Conservation (phyloP, 1,140 invertebrate species). For the Drosophila nasuta region DNA sequence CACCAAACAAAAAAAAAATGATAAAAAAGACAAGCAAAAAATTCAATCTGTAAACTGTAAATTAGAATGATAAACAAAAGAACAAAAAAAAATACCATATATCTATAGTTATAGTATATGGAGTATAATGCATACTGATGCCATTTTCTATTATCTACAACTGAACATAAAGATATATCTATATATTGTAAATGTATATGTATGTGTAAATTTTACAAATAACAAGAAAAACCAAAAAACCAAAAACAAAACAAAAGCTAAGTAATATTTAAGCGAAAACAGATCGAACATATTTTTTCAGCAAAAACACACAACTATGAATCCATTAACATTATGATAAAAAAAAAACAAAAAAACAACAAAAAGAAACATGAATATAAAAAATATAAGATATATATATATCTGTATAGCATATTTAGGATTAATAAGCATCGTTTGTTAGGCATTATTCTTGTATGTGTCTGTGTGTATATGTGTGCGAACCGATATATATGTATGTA, state of each 20-base stretch:
- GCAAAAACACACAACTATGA: conserved; percentile 55
- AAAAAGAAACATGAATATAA: conserved; percentile 21
- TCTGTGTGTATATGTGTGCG: conserved; percentile 60
- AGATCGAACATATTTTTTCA: conserved; percentile 77
- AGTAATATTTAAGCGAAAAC: conserved; percentile 62
- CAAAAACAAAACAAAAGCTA: conserved; percentile 60
- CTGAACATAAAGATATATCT: conserved; percentile 71
- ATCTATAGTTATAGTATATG: conserved; percentile 46
- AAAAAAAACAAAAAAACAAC: conserved; percentile 9
- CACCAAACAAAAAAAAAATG: conserved; percentile 11
- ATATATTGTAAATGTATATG: conserved; percentile 77
- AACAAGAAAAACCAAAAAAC: conserved; percentile 18
- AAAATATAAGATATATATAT: conserved; percentile 38
- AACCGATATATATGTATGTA: conserved; percentile 56
- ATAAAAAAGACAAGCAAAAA: conserved; percentile 12
- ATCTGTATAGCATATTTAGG: conserved; percentile 68
- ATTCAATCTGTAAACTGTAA: conserved; percentile 42
- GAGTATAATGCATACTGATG: conserved; percentile 27
- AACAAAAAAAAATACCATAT: conserved; percentile 13
- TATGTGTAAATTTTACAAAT: conserved; percentile 77
- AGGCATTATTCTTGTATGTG: conserved; percentile 32
- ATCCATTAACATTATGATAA: conserved; percentile 50
- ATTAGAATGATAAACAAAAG: conserved; percentile 42
- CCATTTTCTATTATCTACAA: conserved; percentile 77
- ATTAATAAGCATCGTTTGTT: conserved; percentile 42